These are phyloP conservation scores for Agraylea sexmaculata DNA, from an alignment of 1,140 invertebrate species.

Conservation along the genomic window DNA sequence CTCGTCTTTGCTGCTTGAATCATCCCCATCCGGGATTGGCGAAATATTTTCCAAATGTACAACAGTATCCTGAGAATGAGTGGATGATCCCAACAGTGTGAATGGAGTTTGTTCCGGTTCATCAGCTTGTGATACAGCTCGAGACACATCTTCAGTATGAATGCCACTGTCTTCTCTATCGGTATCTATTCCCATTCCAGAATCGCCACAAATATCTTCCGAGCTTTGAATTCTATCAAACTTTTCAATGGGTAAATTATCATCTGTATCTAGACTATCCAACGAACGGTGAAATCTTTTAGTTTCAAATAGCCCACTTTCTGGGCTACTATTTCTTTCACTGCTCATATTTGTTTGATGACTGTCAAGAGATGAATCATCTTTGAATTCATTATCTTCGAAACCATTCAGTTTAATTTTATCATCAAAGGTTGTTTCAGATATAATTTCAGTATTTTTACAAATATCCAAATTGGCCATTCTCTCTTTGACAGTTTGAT, in stretches of 20 bases:
- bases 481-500: constrained; percentile 45
- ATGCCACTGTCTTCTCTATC: constrained; percentile 73
- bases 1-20: constrained; percentile 33
- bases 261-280: constrained; percentile 49
- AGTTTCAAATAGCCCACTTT: constrained; percentile 16
- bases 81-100: constrained; percentile 9
- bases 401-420: constrained; percentile 19
- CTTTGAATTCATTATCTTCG: constrained; percentile 27
- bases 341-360: constrained; percentile 12
- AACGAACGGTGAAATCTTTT: constrained; percentile 49
- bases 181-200: constrained; percentile 45
- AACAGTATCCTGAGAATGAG: constrained; percentile 16
- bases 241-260: constrained; percentile 38
- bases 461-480: constrained; percentile 40
- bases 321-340: constrained; percentile 14
- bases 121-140: constrained; percentile 59
- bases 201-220: constrained; percentile 47
- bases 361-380: constrained; percentile 15
- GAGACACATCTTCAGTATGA: constrained; percentile 66
- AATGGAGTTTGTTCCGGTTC: constrained; percentile 41
- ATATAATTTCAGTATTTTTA: constrained; percentile 37
- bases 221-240: constrained; percentile 55
- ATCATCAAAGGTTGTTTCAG: constrained; percentile 30
- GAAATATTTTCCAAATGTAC: constrained; percentile 9
- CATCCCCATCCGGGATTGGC: constrained; percentile 24